Conservation (phyloP, 2,888 invertebrate species). For the Scaptomyza tumidula region DNA sequence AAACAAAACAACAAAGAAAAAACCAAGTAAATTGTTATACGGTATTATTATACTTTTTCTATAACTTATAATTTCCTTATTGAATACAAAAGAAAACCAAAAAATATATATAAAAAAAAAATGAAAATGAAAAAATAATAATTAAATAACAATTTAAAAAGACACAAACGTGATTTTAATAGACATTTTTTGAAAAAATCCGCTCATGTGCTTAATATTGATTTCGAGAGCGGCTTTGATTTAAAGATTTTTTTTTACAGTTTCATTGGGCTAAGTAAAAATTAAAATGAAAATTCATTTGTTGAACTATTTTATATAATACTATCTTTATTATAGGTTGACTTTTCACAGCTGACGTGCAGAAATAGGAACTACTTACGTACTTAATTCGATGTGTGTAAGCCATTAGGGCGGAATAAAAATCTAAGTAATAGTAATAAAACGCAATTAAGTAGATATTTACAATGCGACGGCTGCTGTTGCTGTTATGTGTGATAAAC, state of each 20-base stretch:
- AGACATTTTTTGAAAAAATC: not conserved
- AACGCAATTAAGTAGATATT: slow-evolving; percentile 28
- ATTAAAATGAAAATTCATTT: not conserved
- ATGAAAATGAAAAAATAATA: slow-evolving; percentile 59
- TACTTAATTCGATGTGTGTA: not conserved
- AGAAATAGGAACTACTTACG: slow-evolving; percentile 14
- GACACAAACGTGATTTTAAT: not conserved
- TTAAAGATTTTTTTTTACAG: no score
- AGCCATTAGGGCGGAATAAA: slow-evolving; percentile 2
- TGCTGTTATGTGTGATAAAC: slow-evolving; percentile 25
- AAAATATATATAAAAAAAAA: slow-evolving; percentile 31
- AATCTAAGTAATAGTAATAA: slow-evolving; percentile 17
- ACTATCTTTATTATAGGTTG: slow-evolving; percentile 13
- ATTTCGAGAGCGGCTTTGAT: no score
- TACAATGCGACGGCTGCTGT: slow-evolving; percentile 18
- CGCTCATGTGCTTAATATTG: no score
- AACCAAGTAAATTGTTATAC: slow-evolving; percentile 82
- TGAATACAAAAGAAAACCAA: slow-evolving; percentile 70
- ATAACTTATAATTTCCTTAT: slow-evolving; percentile 83
- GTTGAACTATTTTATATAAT: not conserved
- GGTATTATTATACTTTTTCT: slow-evolving; percentile 84
- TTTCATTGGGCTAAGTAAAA: not conserved
- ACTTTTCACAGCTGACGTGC: slow-evolving; percentile 16
- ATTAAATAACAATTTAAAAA: slow-evolving; percentile 77
- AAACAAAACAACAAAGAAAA: slow-evolving; percentile 31